Evolutionary conservation across 1,140 invertebrate species (phyloP).

Genomic region (Dolichoris vasculosae): DNA sequence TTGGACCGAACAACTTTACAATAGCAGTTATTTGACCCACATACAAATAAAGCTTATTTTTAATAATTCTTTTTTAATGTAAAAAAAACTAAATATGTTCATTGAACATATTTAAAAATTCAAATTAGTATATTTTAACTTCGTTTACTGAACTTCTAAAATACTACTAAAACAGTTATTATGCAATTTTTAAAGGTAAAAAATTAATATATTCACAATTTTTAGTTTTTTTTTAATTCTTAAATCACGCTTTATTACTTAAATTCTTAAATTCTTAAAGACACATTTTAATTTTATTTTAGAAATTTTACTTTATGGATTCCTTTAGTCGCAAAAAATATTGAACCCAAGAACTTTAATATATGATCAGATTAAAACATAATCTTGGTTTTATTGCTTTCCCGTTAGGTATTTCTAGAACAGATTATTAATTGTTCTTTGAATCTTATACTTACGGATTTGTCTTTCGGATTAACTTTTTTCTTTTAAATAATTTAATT

Average conservation of each 20-base stretch:
- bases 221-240: too few relatives aligned
- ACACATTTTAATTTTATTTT: neutral
- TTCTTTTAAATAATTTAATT: neutral
- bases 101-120: neutral
- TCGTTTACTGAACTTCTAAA: neutral
- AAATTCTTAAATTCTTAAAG: neutral
- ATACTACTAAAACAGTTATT: too few relatives aligned
- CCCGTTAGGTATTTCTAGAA: neutral
- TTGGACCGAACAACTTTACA: neutral
- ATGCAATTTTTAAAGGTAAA: too few relatives aligned
- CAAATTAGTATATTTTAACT: neutral
- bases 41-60: neutral
- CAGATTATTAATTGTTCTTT: neutral
- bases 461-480: neutral
- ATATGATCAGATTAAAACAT: constrained; percentile 8
- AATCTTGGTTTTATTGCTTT: neutral
- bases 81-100: neutral
- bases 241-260: too few relatives aligned
- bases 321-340: neutral
- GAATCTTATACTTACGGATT: neutral
- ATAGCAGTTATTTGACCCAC: neutral
- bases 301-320: neutral
- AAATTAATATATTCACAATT: too few relatives aligned
- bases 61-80: neutral
- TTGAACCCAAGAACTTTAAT: neutral